Evolutionary conservation across 1,140 invertebrate species (phyloP), one percentile per base, ranked within the genome.

Genomic region (Bombus turneri): DNA sequence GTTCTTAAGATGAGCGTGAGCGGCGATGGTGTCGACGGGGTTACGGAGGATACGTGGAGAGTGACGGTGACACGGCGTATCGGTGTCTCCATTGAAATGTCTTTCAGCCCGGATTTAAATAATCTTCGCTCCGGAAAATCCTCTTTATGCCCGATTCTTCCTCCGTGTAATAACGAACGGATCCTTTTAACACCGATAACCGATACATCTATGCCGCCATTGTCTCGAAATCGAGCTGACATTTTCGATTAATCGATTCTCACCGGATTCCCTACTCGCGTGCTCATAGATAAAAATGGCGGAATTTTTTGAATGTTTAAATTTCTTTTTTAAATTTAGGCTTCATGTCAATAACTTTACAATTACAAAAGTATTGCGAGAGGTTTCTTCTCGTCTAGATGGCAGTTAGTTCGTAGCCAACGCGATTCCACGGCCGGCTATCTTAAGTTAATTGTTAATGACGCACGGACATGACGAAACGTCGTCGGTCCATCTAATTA

Each of bases 1-100:
- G 85, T 91, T 87, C 85, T 88, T 91, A 80, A 85, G 83, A 76
- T 73, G 47, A 81, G 37, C 86, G 86, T 75, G 86, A 37, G 72
- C 43, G 81, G 81, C 53, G 77, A n/a, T 47, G 73, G 22, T 68
- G 74, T 39, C 12, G n/a, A 3, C 62, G 25, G 76, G 66, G 73
- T 76, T 9, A 72, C 34, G 41, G 66, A 78, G 85, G 74, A 66
- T 47, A 66, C 77, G 57, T 59, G 3, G 6, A 82, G 72, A 81
- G 68, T 86, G 80, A 77, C 64, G 39, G 77, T 69, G 68, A 81
- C 68, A 79, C 37, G 81, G 22, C 59, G 68, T 66, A 81, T 81
- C 76, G 73, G 85, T 59, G 59, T 59, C 79, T 85, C 59, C 79
- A 66, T 41, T 75, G 59, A 85, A 85, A 85, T 59, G 71, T 62